Evolutionary conservation across 2,113 vertebrate species (phyloP).

Genomic region (Silurus glanis): DNA sequence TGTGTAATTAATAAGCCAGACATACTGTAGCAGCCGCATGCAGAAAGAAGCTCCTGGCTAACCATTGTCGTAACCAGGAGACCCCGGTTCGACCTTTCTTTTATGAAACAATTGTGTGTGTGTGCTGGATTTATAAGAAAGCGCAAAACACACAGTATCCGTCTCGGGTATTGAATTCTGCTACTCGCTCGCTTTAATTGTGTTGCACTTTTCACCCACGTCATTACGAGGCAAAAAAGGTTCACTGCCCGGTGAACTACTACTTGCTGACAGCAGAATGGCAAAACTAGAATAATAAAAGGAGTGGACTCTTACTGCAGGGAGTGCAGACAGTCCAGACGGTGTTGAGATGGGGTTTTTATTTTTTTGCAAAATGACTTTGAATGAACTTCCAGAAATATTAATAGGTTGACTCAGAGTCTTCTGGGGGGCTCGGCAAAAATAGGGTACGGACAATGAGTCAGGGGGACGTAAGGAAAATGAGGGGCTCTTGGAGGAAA

Average conservation of each 20-base stretch:
- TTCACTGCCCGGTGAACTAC: constrained; percentile 32
- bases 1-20: constrained; percentile 45
- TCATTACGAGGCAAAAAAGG: constrained; percentile 19
- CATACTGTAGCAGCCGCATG: neutral
- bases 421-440: neutral
- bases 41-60: constrained; percentile 32
- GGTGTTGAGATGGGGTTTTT: neutral
- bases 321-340: neutral
- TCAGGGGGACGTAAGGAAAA: constrained; percentile 19
- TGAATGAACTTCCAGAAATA: constrained; percentile 12
- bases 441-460: constrained; percentile 9
- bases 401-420: neutral
- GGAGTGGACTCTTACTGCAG: constrained; percentile 8
- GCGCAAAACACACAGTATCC: neutral
- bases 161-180: constrained; percentile 26
- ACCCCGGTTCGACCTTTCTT: constrained; percentile 11
- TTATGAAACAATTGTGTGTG: constrained; percentile 3
- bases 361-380: neutral
- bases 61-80: neutral
- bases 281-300: constrained; percentile 15
- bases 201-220: constrained; percentile 25
- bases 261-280: constrained; percentile 42
- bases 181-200: constrained; percentile 41
- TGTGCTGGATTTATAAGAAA: neutral
- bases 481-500: neutral